phyloP scores from a whole-genome alignment of 2,113 vertebrate genomes.

The Alexandromys fortis region DNA sequence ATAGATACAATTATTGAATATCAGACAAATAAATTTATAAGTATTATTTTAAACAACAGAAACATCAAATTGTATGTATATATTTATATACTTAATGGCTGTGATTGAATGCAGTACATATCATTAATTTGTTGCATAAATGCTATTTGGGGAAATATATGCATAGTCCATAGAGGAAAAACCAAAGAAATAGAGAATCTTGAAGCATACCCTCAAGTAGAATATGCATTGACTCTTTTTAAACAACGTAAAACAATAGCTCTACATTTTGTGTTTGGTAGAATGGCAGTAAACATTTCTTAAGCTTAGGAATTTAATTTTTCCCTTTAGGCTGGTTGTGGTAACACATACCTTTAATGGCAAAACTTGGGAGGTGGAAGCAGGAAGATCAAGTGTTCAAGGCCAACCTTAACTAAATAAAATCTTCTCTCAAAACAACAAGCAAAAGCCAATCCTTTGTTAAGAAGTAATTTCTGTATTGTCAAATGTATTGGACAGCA shows the following conservation, averaged over 20 bases:
- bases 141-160: background rate
- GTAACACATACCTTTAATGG: background rate
- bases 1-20: background rate
- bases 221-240: background rate
- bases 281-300: background rate
- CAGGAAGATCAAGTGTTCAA: background rate
- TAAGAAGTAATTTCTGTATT: slow-evolving; percentile 26
- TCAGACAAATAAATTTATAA: background rate
- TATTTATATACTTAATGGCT: background rate
- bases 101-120: background rate
- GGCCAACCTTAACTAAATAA: background rate
- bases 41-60: slow-evolving; percentile 24
- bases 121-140: slow-evolving; percentile 33
- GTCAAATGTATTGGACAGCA: background rate
- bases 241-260: background rate
- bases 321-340: background rate
- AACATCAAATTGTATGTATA: background rate
- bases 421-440: background rate
- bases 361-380: background rate
- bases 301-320: background rate
- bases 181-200: background rate
- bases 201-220: background rate
- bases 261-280: background rate
- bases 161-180: background rate
- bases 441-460: background rate